Evolutionary conservation across 30 jellyfish, hydroid and myxozoan species (phyloP).

Genomic region (Chrysaora quinquecirrha): DNA sequence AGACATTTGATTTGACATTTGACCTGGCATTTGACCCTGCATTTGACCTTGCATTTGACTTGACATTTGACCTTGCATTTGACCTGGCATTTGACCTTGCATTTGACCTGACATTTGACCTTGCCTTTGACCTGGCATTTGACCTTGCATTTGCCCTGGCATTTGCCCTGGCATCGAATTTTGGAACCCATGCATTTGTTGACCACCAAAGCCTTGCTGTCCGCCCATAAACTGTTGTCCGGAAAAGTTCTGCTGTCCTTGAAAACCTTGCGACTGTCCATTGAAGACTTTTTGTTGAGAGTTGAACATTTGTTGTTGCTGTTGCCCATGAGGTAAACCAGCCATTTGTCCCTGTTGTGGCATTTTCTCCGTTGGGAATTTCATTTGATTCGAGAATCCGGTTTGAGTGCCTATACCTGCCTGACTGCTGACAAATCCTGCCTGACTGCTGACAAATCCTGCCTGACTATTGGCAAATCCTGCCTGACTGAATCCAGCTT

Average conservation of each 20-base stretch:
- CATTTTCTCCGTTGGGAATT: background rate
- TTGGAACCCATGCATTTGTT: slow-evolving; percentile 24
- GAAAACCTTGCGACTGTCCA: slow-evolving; percentile 49
- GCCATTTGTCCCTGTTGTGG: background rate
- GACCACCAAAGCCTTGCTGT: slow-evolving; percentile 55
- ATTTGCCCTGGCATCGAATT: slow-evolving; percentile 18
- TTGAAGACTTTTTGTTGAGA: slow-evolving; percentile 15
- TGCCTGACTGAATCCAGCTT: slow-evolving; percentile 21
- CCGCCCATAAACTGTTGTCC: slow-evolving; percentile 41
- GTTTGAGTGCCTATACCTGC: background rate
- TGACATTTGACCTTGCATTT: background rate
- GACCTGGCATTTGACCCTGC: background rate
- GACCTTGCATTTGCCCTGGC: slow-evolving; percentile 6
- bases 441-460: background rate
- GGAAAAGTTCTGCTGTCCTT: slow-evolving; percentile 25
- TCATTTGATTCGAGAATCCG: background rate
- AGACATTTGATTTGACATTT: slow-evolving; percentile 14
- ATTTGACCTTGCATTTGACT: background rate
- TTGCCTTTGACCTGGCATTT: slow-evolving; percentile 3
- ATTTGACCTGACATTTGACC: background rate
- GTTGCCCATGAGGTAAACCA: background rate
- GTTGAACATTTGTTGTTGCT: slow-evolving; percentile 7
- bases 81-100: background rate
- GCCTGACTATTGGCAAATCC: slow-evolving; percentile 24
- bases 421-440: background rate